Conservation (phyloP, 1,140 invertebrate genomes). For the Pseudobourletiella spinata region DNA sequence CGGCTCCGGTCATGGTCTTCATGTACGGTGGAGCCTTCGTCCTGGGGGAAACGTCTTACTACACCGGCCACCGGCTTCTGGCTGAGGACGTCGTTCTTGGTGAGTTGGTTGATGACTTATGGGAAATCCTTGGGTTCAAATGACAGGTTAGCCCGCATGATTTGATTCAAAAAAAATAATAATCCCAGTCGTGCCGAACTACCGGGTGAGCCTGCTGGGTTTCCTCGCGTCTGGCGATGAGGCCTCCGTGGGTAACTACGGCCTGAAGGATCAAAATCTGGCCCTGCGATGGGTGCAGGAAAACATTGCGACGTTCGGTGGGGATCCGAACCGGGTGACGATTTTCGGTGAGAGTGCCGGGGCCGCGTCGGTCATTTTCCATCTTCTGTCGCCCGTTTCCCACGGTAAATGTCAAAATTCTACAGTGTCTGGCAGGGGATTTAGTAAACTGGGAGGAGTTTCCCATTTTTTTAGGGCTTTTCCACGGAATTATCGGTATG, state of each 20-base stretch:
- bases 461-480: neutral
- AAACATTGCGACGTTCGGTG: conserved; percentile 40
- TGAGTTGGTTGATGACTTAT: too few relatives aligned
- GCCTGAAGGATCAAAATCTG: conserved; percentile 38
- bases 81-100: conserved; percentile 35
- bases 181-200: conserved; percentile 6
- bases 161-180: too few relatives aligned
- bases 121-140: too few relatives aligned
- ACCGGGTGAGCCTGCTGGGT: neutral
- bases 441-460: too few relatives aligned
- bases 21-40: conserved; percentile 37
- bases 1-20: conserved; percentile 37
- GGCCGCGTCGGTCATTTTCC: neutral
- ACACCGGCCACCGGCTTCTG: conserved; percentile 41
- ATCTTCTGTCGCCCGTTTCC: neutral
- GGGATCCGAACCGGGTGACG: conserved; percentile 36
- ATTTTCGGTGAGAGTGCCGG: conserved; percentile 5
- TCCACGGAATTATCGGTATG: neutral
- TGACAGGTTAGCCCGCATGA: too few relatives aligned
- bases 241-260: conserved; percentile 39
- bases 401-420: too few relatives aligned
- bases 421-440: too few relatives aligned
- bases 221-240: conserved; percentile 14
- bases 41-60: neutral
- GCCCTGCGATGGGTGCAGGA: conserved; percentile 40